phyloP scores from a whole-genome alignment of 2,888 invertebrate species.

The Drosophila rellima region DNA sequence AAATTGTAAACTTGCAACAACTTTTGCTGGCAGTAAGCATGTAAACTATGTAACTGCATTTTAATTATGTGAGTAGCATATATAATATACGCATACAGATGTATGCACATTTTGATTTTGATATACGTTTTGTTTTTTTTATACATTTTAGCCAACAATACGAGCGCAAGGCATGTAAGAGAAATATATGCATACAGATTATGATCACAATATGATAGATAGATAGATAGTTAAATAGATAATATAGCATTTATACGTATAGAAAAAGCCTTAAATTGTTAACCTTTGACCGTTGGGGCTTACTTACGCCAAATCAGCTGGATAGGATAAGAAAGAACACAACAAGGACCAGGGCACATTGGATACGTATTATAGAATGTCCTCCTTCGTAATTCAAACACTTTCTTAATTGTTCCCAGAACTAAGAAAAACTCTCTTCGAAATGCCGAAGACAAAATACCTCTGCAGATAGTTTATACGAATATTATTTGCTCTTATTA shows the following conservation, averaged over 20 bases:
- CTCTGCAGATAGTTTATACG: conserved; percentile 7
- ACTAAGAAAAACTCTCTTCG: conserved; percentile 2
- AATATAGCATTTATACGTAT: conserved; percentile 11
- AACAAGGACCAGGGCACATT: conserved; percentile 43
- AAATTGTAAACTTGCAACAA: conserved; percentile 83
- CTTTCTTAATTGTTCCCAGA: background rate
- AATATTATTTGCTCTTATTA: background rate
- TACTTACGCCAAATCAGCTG: conserved; percentile 61
- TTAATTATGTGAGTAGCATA: conserved; percentile 43
- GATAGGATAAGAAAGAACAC: conserved; percentile 49
- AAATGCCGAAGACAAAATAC: conserved; percentile 2
- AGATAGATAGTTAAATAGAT: conserved; percentile 20
- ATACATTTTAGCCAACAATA: conserved; percentile 64
- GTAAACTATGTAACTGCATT: conserved; percentile 81
- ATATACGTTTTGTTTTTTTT: conserved; percentile 29
- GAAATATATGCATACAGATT: conserved; percentile 59
- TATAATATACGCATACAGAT: conserved; percentile 22
- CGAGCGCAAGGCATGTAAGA: conserved; percentile 82
- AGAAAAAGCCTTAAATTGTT: conserved; percentile 32
- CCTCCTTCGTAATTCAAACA: conserved; percentile 16
- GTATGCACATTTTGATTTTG: conserved; percentile 32
- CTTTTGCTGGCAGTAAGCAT: conserved; percentile 83
- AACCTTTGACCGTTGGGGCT: conserved; percentile 43
- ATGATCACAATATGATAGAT: conserved; percentile 42
- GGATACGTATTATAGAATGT: conserved; percentile 35